Evolutionary conservation across 1,140 invertebrate species (phyloP).

Genomic region (Papilio polytes): DNA sequence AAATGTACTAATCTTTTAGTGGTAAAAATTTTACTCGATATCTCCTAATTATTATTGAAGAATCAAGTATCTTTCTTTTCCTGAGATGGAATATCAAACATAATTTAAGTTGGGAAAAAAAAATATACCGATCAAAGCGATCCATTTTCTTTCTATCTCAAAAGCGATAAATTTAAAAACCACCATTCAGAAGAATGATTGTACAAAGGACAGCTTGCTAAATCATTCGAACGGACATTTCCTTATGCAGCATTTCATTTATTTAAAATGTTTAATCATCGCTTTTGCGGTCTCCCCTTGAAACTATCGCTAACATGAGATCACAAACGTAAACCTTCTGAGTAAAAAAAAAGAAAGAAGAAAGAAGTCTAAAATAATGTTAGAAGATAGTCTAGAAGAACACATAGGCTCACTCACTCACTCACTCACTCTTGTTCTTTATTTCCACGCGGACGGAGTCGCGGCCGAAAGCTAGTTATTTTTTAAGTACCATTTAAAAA

Average conservation of each 20-base stretch:
- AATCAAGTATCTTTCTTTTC: neutral
- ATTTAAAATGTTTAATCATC: neutral
- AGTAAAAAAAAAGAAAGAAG: too few relatives aligned
- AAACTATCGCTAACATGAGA: too few relatives aligned
- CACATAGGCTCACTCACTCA: too few relatives aligned
- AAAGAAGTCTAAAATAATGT: too few relatives aligned
- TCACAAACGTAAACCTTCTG: too few relatives aligned
- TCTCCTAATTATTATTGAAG: neutral
- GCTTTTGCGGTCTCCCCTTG: neutral
- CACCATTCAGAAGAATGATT: neutral
- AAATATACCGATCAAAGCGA: neutral
- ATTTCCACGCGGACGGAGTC: too few relatives aligned
- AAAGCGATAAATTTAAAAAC: slow-evolving; percentile 12
- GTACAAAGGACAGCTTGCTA: slow-evolving; percentile 2
- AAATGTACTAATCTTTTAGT: too few relatives aligned
- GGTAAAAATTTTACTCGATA: neutral
- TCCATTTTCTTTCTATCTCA: neutral
- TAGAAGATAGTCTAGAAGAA: too few relatives aligned
- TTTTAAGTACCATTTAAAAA: too few relatives aligned
- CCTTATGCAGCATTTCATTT: neutral
- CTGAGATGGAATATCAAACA: neutral
- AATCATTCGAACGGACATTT: neutral
- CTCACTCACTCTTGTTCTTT: too few relatives aligned
- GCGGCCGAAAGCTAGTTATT: too few relatives aligned
- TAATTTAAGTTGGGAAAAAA: neutral